A percentile compares a stretch with the other conserved stretches of the same genome.
phyloP scores from a whole-genome alignment of 2,113 vertebrate genomes.

The Seriola dumerili region DNA sequence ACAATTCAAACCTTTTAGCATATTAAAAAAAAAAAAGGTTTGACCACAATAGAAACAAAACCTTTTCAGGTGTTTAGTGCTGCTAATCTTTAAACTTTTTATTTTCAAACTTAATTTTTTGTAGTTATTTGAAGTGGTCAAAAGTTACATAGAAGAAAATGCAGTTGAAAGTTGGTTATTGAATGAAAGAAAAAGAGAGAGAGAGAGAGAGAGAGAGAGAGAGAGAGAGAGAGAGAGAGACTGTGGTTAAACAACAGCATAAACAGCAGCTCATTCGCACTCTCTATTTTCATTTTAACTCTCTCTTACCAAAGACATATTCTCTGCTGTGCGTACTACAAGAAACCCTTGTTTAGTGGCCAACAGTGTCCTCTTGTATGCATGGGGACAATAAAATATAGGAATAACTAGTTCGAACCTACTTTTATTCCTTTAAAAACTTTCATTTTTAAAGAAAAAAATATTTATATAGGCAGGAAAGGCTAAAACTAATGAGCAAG shows the following conservation, averaged over 20 bases:
- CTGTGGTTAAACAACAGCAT: background rate
- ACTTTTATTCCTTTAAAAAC: too few relatives aligned
- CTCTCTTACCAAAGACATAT: background rate
- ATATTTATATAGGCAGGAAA: background rate
- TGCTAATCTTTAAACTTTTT: too few relatives aligned
- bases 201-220: too few relatives aligned
- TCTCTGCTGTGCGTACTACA: background rate
- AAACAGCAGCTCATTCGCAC: background rate
- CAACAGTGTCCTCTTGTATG: background rate
- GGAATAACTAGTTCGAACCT: too few relatives aligned
- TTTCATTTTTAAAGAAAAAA: too few relatives aligned
- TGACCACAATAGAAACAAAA: background rate
- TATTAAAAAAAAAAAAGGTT: background rate
- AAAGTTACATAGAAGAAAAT: too few relatives aligned
- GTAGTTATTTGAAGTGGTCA: too few relatives aligned
- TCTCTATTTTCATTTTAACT: background rate
- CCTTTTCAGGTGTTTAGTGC: background rate
- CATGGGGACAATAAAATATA: too few relatives aligned
- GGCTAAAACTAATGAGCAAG: background rate
- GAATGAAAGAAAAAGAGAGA: too few relatives aligned
- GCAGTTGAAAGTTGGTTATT: too few relatives aligned
- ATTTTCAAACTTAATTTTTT: too few relatives aligned
- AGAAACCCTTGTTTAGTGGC: background rate
- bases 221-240: too few relatives aligned
- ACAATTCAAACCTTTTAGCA: background rate